Percentiles rank a stretch among this genome's conserved stretches.
These are phyloP conservation scores for Dendrolimus punctatus DNA, from an alignment of 1,140 invertebrate genomes.

Conservation along the genomic window DNA sequence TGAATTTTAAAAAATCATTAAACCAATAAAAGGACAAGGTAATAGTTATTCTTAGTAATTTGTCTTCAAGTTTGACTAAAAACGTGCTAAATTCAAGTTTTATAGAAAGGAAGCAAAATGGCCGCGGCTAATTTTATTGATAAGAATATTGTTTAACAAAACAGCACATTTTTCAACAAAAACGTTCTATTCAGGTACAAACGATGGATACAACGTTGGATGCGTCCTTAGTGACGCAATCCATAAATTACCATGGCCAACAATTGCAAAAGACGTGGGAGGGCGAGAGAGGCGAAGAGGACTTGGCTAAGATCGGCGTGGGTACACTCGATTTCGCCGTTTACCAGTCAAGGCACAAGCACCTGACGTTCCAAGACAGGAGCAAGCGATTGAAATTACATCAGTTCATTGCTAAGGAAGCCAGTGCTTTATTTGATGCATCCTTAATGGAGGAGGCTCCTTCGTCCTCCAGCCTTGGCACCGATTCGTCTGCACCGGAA, in stretches of 20 bases:
- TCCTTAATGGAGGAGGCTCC: conserved; percentile 71
- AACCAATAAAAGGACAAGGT: too few species aligned
- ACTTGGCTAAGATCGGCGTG: conserved; percentile 78
- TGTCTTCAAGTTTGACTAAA: too few species aligned
- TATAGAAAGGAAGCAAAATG: too few species aligned
- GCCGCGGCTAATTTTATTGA: conserved; percentile 4
- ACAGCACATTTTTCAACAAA: not conserved
- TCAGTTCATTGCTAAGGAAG: conserved; percentile 87
- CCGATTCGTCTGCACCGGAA: conserved; percentile 55
- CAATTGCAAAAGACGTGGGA: conserved; percentile 90
- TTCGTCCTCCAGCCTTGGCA: conserved; percentile 55
- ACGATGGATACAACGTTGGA: conserved; percentile 74
- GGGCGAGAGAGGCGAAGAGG: conserved; percentile 82
- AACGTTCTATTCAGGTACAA: conserved; percentile 10
- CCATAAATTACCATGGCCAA: conserved; percentile 88
- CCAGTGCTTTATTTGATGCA: conserved; percentile 77
- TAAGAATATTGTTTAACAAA: not conserved
- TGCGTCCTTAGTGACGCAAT: conserved; percentile 78
- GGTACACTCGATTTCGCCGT: conserved; percentile 80
- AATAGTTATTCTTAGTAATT: too few species aligned
- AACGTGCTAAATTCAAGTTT: too few species aligned
- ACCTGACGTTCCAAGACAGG: conserved; percentile 84
- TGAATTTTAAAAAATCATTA: too few species aligned
- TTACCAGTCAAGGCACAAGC: conserved; percentile 84
- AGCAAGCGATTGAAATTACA: conserved; percentile 87